phyloP scores from a whole-genome alignment of 1,140 invertebrate species.

The Reticulitermes speratus region DNA sequence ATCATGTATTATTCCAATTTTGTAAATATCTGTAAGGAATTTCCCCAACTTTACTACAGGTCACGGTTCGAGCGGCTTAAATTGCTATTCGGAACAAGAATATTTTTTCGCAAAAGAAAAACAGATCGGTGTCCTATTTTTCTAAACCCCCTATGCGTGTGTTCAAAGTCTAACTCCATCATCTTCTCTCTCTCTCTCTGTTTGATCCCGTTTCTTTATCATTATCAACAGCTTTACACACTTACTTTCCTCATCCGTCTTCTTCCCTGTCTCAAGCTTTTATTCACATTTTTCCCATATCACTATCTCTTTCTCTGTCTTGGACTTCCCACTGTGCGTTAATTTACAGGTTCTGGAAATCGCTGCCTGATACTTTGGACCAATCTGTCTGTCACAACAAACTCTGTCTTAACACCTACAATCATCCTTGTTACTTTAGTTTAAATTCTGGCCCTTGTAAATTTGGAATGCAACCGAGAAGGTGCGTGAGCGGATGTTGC shows the following conservation, averaged over 20 bases:
- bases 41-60: too few relatives aligned
- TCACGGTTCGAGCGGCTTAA: too few relatives aligned
- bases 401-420: too few relatives aligned
- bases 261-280: neutral
- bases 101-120: neutral
- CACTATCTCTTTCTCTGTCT: neutral
- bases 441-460: too few relatives aligned
- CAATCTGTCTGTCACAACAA: too few relatives aligned
- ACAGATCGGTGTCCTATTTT: neutral
- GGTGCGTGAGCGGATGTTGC: too few relatives aligned
- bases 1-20: too few relatives aligned
- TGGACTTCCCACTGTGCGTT: neutral
- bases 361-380: too few relatives aligned
- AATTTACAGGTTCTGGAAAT: too few relatives aligned
- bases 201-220: constrained; percentile 7
- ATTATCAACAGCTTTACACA: constrained; percentile 16
- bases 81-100: neutral
- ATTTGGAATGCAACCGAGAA: too few relatives aligned
- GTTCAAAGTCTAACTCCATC: constrained; percentile 3
- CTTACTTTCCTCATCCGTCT: constrained; percentile 4
- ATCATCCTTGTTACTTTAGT: too few relatives aligned
- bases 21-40: too few relatives aligned
- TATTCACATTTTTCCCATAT: neutral
- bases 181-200: neutral
- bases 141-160: neutral